Evolutionary conservation across 2,797 vertebrate species (phyloP).

Genomic region (Coracias cyanogaster): DNA sequence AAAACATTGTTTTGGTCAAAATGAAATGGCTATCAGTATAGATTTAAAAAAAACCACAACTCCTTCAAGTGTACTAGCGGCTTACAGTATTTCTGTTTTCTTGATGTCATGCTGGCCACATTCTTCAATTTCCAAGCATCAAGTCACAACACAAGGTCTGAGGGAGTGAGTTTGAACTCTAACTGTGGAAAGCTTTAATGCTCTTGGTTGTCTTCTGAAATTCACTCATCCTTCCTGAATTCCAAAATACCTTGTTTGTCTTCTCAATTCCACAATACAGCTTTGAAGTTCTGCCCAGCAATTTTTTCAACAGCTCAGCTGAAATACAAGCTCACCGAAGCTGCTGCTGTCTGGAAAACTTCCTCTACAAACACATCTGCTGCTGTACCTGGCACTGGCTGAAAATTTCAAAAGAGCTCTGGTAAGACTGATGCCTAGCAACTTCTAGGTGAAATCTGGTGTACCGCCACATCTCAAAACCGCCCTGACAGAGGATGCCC

Average conservation of each 20-base stretch:
- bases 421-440: neutral
- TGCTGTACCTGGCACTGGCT: neutral
- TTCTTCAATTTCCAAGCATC: neutral
- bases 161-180: neutral
- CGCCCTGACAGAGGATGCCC: neutral
- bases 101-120: neutral
- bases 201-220: neutral
- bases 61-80: neutral
- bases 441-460: neutral
- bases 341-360: slow-evolving; percentile 37
- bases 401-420: neutral
- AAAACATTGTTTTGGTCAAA: neutral
- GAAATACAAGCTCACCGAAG: slow-evolving; percentile 23
- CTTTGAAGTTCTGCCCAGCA: slow-evolving; percentile 17
- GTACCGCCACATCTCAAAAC: neutral
- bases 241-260: neutral
- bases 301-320: slow-evolving; percentile 3
- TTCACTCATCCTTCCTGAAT: neutral
- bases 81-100: neutral
- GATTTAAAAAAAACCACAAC: neutral
- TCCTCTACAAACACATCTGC: slow-evolving; percentile 52
- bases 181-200: neutral
- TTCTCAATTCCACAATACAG: slow-evolving; percentile 1
- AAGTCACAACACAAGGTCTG: neutral
- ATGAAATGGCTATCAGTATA: neutral